phyloP scores from a whole-genome alignment of 2,113 vertebrate species.

The Tetrao urogallus region DNA sequence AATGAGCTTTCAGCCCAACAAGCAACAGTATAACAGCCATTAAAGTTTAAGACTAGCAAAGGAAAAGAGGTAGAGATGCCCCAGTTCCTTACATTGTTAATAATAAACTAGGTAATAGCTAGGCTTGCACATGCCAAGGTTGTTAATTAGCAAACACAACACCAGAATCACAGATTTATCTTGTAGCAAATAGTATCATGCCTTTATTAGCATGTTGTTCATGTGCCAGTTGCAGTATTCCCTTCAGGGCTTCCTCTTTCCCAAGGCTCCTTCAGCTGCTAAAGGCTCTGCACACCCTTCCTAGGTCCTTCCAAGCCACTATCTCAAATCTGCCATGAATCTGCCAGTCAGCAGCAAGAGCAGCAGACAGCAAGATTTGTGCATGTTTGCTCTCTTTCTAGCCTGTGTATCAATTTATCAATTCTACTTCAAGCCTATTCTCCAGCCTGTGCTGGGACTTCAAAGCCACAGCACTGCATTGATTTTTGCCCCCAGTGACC shows the following conservation, averaged over 20 bases:
- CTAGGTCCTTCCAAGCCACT: background rate
- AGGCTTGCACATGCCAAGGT: background rate
- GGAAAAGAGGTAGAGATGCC: background rate
- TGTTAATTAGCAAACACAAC: background rate
- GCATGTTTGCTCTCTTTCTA: background rate
- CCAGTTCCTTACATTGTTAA: background rate
- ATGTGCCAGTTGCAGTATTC: background rate
- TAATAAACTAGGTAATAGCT: background rate
- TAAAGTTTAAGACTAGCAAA: background rate
- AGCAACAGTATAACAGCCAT: background rate
- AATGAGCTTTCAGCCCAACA: background rate
- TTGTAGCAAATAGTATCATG: background rate
- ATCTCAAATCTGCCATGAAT: background rate
- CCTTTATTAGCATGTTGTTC: background rate
- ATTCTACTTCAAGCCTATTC: background rate
- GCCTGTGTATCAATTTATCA: background rate
- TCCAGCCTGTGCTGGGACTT: background rate
- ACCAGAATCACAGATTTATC: background rate
- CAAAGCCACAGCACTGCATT: conserved; percentile 31
- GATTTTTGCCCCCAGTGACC: conserved; percentile 45
- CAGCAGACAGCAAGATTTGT: background rate
- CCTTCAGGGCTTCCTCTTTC: background rate
- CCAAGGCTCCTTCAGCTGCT: background rate
- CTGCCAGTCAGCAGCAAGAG: background rate
- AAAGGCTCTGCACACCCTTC: background rate